These are phyloP conservation scores for Apoda limacodes DNA, from an alignment of 2,888 invertebrate genomes.

Conservation along the genomic window DNA sequence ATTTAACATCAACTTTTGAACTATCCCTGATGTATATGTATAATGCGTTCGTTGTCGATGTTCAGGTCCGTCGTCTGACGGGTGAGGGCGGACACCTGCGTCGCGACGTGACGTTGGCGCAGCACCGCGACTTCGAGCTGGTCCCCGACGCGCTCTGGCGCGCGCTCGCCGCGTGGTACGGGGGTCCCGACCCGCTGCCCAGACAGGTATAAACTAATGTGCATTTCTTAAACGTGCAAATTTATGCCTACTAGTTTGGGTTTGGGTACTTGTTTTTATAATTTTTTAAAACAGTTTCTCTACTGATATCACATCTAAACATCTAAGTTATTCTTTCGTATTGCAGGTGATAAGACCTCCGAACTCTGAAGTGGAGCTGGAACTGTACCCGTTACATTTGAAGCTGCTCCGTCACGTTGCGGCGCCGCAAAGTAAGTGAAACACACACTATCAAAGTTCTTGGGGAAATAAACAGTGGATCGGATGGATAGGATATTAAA, in stretches of 20 bases:
- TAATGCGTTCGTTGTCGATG: not conserved
- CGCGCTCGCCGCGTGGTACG: constrained; percentile 88
- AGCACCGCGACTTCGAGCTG: constrained; percentile 86
- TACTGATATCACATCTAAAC: no score
- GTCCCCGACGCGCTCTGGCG: constrained; percentile 90
- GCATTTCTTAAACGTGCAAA: constrained; percentile 8
- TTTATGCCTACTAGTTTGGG: no score
- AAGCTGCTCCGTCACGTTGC: constrained; percentile 77
- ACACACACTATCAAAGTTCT: not conserved
- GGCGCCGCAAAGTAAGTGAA: constrained; percentile 54
- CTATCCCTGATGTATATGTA: no score
- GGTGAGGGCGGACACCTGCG: constrained; percentile 90
- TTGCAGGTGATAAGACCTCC: constrained; percentile 77
- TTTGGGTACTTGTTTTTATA: no score
- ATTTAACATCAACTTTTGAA: not conserved
- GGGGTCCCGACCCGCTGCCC: constrained; percentile 81
- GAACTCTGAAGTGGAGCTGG: constrained; percentile 80
- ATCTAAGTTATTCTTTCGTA: no score
- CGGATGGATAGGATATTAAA: not conserved
- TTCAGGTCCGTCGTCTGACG: constrained; percentile 76
- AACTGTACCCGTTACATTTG: constrained; percentile 85
- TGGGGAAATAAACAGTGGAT: no score
- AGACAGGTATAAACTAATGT: constrained; percentile 76
- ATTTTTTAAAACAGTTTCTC: no score
- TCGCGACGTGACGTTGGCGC: constrained; percentile 77